Conservation (phyloP, 2,888 invertebrate species). For the Cyrtodaria siliqua region DNA sequence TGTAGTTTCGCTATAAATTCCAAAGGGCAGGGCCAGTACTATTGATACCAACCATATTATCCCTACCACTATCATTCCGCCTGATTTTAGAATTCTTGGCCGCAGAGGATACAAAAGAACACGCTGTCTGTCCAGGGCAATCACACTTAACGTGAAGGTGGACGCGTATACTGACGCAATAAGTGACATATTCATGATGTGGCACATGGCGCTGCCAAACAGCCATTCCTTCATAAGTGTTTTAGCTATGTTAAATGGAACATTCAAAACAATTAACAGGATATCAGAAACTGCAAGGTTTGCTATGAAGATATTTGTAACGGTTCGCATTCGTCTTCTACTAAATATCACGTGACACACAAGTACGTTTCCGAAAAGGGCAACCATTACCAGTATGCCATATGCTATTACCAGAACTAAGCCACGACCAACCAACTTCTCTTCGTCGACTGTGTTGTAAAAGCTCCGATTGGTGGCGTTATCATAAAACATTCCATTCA, state of each 20-base stretch:
- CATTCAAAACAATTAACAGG: constrained; percentile 84
- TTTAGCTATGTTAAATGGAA: constrained; percentile 86
- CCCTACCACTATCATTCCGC: constrained; percentile 82
- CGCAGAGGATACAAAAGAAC: constrained; percentile 86
- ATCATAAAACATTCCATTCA: too few relatives aligned
- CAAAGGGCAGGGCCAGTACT: constrained; percentile 85
- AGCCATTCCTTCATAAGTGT: constrained; percentile 86
- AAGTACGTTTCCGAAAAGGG: constrained; percentile 80
- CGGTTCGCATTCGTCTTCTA: constrained; percentile 81
- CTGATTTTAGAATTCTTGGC: constrained; percentile 83
- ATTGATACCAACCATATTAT: constrained; percentile 84
- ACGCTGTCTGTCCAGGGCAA: constrained; percentile 86
- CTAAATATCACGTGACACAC: constrained; percentile 82
- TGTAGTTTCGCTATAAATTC: constrained; percentile 82
- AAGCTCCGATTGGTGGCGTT: neutral
- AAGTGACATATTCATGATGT: constrained; percentile 85
- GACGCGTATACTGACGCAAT: constrained; percentile 86
- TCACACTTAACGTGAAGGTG: constrained; percentile 86
- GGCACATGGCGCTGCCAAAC: constrained; percentile 86
- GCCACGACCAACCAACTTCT: constrained; percentile 21
- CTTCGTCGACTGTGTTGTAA: neutral
- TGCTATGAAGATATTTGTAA: constrained; percentile 83
- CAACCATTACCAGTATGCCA: constrained; percentile 72
- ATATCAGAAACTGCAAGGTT: constrained; percentile 83
- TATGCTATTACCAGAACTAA: constrained; percentile 71